Conservation (phyloP, 2,888 invertebrate species). For the Callinectes sapidus region DNA sequence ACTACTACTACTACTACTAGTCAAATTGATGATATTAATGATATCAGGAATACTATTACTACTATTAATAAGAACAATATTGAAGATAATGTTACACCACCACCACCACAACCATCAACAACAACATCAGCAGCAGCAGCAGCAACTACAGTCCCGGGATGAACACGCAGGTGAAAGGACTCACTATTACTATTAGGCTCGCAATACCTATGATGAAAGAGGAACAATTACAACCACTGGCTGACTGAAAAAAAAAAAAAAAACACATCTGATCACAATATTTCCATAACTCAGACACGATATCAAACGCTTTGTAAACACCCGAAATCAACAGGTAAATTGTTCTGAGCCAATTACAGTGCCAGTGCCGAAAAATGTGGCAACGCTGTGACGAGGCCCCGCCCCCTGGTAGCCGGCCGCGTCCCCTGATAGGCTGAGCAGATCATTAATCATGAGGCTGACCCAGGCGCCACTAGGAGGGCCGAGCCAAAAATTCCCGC, state of each 20-base stretch:
- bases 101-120: too few relatives aligned
- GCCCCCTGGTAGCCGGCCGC: constrained; percentile 46
- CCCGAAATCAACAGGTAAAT: constrained; percentile 67
- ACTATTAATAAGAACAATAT: not conserved
- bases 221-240: constrained; percentile 23
- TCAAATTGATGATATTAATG: not conserved
- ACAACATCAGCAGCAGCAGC: not conserved
- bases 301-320: constrained; percentile 61
- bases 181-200: not conserved
- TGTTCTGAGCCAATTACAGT: constrained; percentile 54
- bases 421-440: constrained; percentile 51
- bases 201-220: constrained; percentile 9
- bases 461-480: constrained; percentile 55
- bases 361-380: constrained; percentile 41
- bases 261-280: not conserved
- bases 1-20: not conserved
- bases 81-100: not conserved
- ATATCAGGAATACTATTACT: not conserved
- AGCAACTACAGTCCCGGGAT: not conserved
- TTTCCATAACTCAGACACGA: constrained; percentile 53
- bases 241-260: constrained; percentile 3
- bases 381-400: constrained; percentile 45
- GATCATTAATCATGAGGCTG: constrained; percentile 59
- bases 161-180: not conserved
- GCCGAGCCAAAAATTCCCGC: constrained; percentile 67